Conservation (phyloP, 2,888 invertebrate species). For the Xestia ashworthii region DNA sequence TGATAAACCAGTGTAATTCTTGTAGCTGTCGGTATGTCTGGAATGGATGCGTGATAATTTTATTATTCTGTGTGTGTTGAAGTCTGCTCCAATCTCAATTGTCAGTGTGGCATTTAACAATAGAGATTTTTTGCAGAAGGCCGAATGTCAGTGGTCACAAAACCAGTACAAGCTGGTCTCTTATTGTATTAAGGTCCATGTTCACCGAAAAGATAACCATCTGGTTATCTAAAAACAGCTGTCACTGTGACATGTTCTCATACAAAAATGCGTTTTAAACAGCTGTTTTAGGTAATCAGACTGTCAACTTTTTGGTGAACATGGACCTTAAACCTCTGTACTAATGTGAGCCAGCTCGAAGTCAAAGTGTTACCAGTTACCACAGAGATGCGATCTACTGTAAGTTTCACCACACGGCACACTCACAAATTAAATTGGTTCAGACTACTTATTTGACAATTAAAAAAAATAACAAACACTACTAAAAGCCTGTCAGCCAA, state of each 20-base stretch:
- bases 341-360: neutral
- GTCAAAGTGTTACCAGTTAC: neutral
- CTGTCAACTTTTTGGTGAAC: too few species aligned
- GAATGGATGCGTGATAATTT: conserved; percentile 55
- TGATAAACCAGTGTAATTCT: conserved; percentile 69
- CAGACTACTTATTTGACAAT: conserved; percentile 43
- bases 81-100: conserved; percentile 51
- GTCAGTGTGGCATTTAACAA: conserved; percentile 22
- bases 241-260: too few species aligned
- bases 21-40: conserved; percentile 58
- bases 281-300: too few species aligned
- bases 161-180: neutral
- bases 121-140: neutral
- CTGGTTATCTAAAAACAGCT: too few species aligned
- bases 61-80: conserved; percentile 36
- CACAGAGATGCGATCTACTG: neutral
- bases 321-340: neutral
- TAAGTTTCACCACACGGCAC: neutral
- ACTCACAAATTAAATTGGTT: conserved; percentile 55
- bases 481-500: conserved; percentile 50
- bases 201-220: too few species aligned
- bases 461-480: conserved; percentile 33
- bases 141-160: neutral
- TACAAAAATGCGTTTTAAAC: too few species aligned
- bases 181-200: neutral